A percentile compares a stretch with the other conserved stretches of the same genome.
Conservation (phyloP, 2,797 vertebrate genomes). For the Sebastes kiyomatsui region DNA sequence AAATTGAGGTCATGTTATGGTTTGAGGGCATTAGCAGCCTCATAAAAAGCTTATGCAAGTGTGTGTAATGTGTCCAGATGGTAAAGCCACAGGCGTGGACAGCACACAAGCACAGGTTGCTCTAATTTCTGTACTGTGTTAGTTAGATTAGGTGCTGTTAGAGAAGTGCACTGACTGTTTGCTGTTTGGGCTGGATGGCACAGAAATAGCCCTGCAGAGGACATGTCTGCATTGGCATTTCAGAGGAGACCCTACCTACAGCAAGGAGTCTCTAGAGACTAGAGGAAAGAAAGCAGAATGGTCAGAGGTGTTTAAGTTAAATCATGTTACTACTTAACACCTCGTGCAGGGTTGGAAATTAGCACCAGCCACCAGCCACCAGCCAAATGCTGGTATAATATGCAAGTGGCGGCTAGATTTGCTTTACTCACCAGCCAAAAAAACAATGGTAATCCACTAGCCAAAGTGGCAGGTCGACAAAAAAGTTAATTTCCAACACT, state of each 20-base stretch:
- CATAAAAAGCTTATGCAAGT: conserved; percentile 23
- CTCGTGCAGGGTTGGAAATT: no score
- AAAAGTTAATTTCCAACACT: no score
- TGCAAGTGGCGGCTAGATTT: no score
- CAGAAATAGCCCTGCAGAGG: conserved; percentile 30
- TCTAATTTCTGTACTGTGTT: conserved; percentile 1
- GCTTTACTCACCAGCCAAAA: no score
- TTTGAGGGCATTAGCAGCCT: conserved; percentile 27
- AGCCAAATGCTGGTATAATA: no score
- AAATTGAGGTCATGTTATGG: conserved; percentile 50
- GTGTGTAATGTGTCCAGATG: conserved; percentile 50
- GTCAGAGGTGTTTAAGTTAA: not conserved
- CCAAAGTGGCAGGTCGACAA: no score
- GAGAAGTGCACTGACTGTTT: not conserved
- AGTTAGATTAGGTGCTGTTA: not conserved
- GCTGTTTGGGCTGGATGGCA: conserved; percentile 8
- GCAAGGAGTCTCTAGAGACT: not conserved
- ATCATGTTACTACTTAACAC: not conserved
- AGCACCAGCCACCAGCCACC: no score
- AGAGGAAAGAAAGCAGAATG: not conserved
- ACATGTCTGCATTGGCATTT: conserved; percentile 10
- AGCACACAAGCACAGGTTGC: conserved; percentile 26
- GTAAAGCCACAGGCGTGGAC: conserved; percentile 35
- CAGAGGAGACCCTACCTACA: not conserved
- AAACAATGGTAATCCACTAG: no score